Percentiles rank a stretch among this genome's conserved stretches.
Evolutionary conservation across 1,140 invertebrate species (phyloP).

Genomic region (Myzus persicae): DNA sequence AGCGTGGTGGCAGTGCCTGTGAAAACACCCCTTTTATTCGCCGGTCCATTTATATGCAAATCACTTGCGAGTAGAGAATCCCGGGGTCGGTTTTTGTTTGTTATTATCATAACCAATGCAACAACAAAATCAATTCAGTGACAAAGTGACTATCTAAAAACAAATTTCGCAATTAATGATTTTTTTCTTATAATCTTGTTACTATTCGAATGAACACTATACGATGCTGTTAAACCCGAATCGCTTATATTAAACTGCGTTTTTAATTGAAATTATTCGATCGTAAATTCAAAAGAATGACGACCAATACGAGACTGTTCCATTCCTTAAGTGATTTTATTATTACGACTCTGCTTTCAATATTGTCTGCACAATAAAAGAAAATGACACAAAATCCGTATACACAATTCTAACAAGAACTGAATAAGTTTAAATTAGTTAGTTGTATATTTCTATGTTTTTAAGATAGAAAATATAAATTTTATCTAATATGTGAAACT

Average conservation of each 20-base stretch:
- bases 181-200: neutral
- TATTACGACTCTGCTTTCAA: neutral
- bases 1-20: neutral
- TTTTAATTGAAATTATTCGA: neutral
- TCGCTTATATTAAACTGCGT: neutral
- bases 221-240: neutral
- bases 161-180: conserved; percentile 18
- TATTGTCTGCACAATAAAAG: neutral
- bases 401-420: neutral
- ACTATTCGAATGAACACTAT: neutral
- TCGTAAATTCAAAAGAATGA: neutral
- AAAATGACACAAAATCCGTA: neutral
- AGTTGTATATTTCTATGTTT: neutral
- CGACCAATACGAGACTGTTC: neutral
- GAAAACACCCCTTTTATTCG: conserved; percentile 55
- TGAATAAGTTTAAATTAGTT: neutral
- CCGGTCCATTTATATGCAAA: conserved; percentile 56
- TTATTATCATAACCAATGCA: conserved; percentile 50
- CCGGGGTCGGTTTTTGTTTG: conserved; percentile 32
- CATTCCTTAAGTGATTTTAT: neutral
- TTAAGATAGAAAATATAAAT: neutral
- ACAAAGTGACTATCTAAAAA: conserved; percentile 30
- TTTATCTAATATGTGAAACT: neutral
- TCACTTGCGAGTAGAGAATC: conserved; percentile 1
- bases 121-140: conserved; percentile 26